Evolutionary conservation across 2,888 invertebrate genomes (phyloP), one percentile per base, ranked within the genome.

Genomic region (Parapristionchus giblindavisi): DNA sequence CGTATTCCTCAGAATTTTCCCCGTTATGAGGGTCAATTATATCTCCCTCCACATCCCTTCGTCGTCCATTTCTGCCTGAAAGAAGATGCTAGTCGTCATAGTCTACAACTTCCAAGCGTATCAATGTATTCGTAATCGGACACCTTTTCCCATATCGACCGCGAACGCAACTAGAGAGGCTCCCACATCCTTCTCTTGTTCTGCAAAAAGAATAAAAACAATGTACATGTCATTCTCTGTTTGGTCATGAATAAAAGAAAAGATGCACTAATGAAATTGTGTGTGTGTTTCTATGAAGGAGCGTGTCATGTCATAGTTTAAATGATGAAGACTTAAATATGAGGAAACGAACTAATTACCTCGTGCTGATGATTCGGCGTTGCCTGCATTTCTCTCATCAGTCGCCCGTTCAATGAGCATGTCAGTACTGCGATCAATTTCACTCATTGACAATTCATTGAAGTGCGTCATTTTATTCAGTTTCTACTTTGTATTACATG

Each of bases 141-240:
- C 5, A 32, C 51, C 51, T 34, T 52, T 56, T 40, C 70, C 70
- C 56, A 56, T 56, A 21, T 71, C 70, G 21, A 71, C 40, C n/a
- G 70, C 70, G 21, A 71, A 71, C 2, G 70, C 70, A 21, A 71
- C 70, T 14, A 71, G 70, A 1, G 56, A 54, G 4, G 52, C 54
- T 3, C 52, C 24, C 52, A 48, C 56, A 24, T 54, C 56, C 70
- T 56, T 71, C 40, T 71, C 70, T 40, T 71, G 70, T 29, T 71
- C 70, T 71, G 40, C 5, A 71, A 65, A 14, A 34, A 11, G n/a
- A n/a, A n/a, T n/a, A n/a, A n/a, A n/a, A n/a, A n/a, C n/a, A n/a
- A n/a, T n/a, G n/a, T n/a, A n/a, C n/a, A n/a, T 14, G 21, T 58
- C 21, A 29, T 6, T 6, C 27, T 6, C 6, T 6, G 3, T 6